phyloP scores from a whole-genome alignment of 2,797 vertebrate species.

The Dallia pectoralis region DNA sequence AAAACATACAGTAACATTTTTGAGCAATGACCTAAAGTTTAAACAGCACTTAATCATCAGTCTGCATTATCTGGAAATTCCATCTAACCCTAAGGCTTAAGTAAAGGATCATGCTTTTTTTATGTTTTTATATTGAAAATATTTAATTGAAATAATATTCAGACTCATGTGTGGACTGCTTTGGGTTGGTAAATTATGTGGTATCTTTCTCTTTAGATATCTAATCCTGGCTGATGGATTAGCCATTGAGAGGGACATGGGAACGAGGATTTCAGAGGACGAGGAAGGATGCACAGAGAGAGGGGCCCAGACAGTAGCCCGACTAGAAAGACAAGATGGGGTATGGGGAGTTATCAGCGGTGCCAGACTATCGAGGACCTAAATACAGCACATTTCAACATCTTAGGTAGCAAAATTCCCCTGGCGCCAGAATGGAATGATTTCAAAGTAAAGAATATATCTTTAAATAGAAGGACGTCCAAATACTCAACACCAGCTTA shows the following conservation, averaged over 20 bases:
- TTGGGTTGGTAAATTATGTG: not conserved
- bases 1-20: not conserved
- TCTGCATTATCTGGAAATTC: not conserved
- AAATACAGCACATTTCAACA: constrained; percentile 36
- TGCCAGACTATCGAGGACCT: constrained; percentile 21
- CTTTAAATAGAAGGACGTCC: constrained; percentile 9
- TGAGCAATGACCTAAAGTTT: not conserved
- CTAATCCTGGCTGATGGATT: constrained; percentile 31
- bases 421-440: constrained; percentile 8
- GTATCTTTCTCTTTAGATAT: constrained; percentile 18
- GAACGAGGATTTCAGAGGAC: constrained; percentile 19
- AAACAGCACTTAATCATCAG: not conserved
- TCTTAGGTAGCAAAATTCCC: not conserved
- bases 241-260: constrained; percentile 21
- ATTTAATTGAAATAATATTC: not conserved
- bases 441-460: constrained; percentile 17
- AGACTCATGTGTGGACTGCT: not conserved
- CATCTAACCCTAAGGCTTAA: not conserved
- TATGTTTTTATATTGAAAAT: not conserved
- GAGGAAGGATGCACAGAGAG: not conserved
- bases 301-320: constrained; percentile 9
- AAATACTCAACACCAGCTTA: not conserved
- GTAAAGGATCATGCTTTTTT: not conserved
- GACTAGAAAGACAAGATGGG: constrained; percentile 31
- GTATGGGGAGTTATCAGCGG: constrained; percentile 20